These are phyloP conservation scores for Leucoraja ocellata DNA, from an alignment of 2,797 vertebrate genomes.

Conservation along the genomic window DNA sequence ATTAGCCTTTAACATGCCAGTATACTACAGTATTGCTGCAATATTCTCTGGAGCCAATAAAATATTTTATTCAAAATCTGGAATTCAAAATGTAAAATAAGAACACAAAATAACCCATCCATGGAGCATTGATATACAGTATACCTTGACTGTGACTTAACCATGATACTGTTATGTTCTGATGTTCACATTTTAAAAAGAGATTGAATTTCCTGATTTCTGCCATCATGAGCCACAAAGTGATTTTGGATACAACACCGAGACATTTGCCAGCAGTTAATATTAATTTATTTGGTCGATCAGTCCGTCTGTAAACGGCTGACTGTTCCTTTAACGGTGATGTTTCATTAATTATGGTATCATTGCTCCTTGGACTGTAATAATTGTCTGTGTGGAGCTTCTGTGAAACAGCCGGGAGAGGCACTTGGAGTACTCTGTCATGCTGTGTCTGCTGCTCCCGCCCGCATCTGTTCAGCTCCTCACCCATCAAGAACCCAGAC, in stretches of 20 bases:
- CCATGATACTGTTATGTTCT: not conserved
- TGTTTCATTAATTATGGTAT: too few species aligned
- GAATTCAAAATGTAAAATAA: not conserved
- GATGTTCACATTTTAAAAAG: not conserved
- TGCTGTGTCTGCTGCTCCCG: too few species aligned
- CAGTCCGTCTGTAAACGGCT: too few species aligned
- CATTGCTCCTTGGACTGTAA: too few species aligned
- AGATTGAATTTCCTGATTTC: not conserved
- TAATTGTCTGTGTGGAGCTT: too few species aligned
- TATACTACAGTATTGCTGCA: not conserved
- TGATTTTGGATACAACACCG: not conserved
- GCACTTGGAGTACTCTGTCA: too few species aligned
- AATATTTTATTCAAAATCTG: not conserved
- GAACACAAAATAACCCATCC: not conserved
- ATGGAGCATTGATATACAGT: not conserved
- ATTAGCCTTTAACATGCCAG: not conserved
- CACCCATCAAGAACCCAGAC: too few species aligned
- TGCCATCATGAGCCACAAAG: not conserved
- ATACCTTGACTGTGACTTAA: not conserved
- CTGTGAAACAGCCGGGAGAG: not conserved
- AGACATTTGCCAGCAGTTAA: not conserved
- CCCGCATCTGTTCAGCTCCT: too few species aligned
- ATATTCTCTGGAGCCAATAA: not conserved
- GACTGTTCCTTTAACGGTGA: too few species aligned
- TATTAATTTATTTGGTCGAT: not conserved